phyloP scores from a whole-genome alignment of 2,888 invertebrate genomes.

The Chironomus riparius region DNA sequence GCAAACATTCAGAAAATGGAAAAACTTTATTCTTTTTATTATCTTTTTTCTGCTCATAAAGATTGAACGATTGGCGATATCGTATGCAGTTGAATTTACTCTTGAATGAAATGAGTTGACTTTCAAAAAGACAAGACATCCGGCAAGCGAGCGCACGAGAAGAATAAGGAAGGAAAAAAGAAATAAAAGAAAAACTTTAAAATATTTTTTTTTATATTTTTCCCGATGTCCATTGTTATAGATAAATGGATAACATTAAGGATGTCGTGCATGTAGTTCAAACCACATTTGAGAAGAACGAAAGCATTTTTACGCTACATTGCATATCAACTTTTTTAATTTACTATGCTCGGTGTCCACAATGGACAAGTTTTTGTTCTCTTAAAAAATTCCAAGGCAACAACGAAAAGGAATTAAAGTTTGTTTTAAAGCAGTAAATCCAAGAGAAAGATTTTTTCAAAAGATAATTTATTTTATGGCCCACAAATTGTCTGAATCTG shows the following conservation, averaged over 20 bases:
- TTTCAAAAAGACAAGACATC: background rate
- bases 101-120: too few species aligned
- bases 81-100: too few species aligned
- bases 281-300: background rate
- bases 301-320: constrained; percentile 22
- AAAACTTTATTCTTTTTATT: too few species aligned
- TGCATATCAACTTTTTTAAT: constrained; percentile 23
- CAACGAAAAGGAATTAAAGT: background rate
- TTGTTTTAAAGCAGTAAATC: too few species aligned
- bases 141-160: background rate
- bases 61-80: too few species aligned
- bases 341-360: background rate
- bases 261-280: background rate
- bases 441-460: background rate
- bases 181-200: background rate
- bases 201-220: background rate
- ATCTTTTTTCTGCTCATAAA: too few species aligned
- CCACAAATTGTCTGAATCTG: background rate
- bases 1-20: background rate
- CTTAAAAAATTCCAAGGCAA: background rate
- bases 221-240: background rate
- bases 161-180: background rate
- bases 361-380: background rate
- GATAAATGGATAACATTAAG: constrained; percentile 8
- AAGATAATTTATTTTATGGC: background rate